Evolutionary conservation across 2,888 invertebrate genomes (phyloP).

Genomic region (Erebia ligea): DNA sequence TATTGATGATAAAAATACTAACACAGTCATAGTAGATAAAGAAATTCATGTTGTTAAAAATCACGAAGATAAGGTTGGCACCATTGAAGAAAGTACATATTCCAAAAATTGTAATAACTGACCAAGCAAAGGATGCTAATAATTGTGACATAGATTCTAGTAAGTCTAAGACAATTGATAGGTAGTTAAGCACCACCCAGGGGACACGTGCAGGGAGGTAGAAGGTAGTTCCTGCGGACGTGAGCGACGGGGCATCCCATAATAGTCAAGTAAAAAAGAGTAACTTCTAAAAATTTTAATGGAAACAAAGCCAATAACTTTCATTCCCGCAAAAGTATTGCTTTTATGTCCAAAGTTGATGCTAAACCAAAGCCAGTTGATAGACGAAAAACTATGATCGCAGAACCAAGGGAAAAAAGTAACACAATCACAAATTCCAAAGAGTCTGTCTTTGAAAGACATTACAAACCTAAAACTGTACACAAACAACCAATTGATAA

Average conservation of each 20-base stretch:
- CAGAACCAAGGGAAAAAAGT: slow-evolving; percentile 35
- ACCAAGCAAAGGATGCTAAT: background rate
- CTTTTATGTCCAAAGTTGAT: slow-evolving; percentile 21
- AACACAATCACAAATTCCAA: slow-evolving; percentile 36
- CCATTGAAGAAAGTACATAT: background rate
- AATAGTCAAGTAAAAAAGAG: background rate
- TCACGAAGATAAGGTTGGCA: slow-evolving; percentile 14
- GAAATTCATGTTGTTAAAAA: background rate
- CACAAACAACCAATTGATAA: slow-evolving; percentile 48
- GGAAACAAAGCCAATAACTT: slow-evolving; percentile 7
- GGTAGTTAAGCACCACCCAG: too few species aligned
- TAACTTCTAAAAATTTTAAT: too few species aligned
- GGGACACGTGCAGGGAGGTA: too few species aligned
- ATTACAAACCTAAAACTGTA: slow-evolving; percentile 65
- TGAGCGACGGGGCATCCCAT: too few species aligned
- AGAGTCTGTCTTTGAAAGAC: slow-evolving; percentile 69
- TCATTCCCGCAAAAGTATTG: slow-evolving; percentile 23
- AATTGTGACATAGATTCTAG: background rate
- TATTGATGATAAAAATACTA: background rate
- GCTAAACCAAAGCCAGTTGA: slow-evolving; percentile 37
- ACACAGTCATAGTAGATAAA: background rate
- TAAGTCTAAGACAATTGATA: background rate
- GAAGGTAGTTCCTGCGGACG: too few species aligned
- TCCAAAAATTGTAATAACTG: background rate
- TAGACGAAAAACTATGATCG: slow-evolving; percentile 49